phyloP scores from a whole-genome alignment of 2,888 invertebrate genomes.

The Kuschelorhynchus macadamiae region DNA sequence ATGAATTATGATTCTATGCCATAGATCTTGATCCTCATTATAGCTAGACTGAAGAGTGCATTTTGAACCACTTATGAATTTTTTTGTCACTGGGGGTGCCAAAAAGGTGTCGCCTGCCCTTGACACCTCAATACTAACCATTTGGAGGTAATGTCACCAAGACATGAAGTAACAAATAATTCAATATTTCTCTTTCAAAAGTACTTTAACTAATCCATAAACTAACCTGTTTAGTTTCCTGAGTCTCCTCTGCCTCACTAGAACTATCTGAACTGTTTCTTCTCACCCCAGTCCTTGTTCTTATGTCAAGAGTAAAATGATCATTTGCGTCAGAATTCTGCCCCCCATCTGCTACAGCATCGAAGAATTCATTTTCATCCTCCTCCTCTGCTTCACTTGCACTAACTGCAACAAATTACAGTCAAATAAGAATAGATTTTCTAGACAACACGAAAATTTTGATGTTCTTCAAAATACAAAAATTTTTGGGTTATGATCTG shows the following conservation, averaged over 20 bases:
- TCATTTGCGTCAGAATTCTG: conserved; percentile 65
- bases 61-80: no score
- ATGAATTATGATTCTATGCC: no score
- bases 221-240: conserved; percentile 68
- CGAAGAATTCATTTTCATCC: conserved; percentile 84
- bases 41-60: no score
- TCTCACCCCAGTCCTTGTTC: conserved; percentile 64
- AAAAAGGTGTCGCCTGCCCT: no score
- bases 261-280: conserved; percentile 70
- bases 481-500: conserved; percentile 52
- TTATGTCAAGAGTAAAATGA: conserved; percentile 78
- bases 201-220: no score
- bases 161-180: no score
- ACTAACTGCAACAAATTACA: conserved; percentile 63
- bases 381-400: conserved; percentile 78
- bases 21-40: no score
- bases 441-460: conserved; percentile 30
- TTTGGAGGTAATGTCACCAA: no score
- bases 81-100: no score
- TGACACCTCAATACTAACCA: no score
- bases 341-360: conserved; percentile 68
- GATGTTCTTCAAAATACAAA: conserved; percentile 24
- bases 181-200: no score
- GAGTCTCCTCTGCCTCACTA: conserved; percentile 70
- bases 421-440: not conserved